These are phyloP conservation scores for Orthonevra nobilis DNA, from an alignment of 2,888 invertebrate genomes.

Conservation along the genomic window DNA sequence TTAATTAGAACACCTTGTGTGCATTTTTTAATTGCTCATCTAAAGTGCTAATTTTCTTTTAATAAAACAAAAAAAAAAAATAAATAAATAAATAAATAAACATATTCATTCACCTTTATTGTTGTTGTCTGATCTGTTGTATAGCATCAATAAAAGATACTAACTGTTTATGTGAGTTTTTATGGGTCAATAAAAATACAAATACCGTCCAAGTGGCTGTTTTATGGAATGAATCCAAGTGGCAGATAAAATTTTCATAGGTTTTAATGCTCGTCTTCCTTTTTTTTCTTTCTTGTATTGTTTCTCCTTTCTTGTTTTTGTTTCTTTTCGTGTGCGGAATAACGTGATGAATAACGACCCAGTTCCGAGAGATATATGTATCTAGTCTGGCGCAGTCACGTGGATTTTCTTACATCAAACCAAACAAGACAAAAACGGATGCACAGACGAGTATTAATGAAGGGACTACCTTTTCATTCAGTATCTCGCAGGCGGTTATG, in stretches of 20 bases:
- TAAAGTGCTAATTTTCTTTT: too few relatives aligned
- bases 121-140: slow-evolving; percentile 16
- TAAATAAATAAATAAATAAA: not conserved
- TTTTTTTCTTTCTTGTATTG: slow-evolving; percentile 2
- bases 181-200: slow-evolving; percentile 52
- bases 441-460: too few relatives aligned
- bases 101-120: slow-evolving; percentile 19
- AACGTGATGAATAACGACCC: not conserved
- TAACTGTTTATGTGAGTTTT: slow-evolving; percentile 67
- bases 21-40: too few relatives aligned
- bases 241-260: slow-evolving; percentile 33
- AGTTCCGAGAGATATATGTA: not conserved
- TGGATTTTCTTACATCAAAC: not conserved
- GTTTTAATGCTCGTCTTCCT: slow-evolving; percentile 21
- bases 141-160: slow-evolving; percentile 56
- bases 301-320: too few relatives aligned
- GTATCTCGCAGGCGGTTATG: too few relatives aligned
- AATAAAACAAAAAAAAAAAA: not conserved
- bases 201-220: slow-evolving; percentile 53
- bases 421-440: too few relatives aligned
- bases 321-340: not conserved
- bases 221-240: slow-evolving; percentile 49
- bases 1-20: not conserved
- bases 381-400: slow-evolving; percentile 29
- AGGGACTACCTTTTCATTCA: too few relatives aligned